phyloP scores from a whole-genome alignment of 2,113 vertebrate species.

The Salvator merianae region DNA sequence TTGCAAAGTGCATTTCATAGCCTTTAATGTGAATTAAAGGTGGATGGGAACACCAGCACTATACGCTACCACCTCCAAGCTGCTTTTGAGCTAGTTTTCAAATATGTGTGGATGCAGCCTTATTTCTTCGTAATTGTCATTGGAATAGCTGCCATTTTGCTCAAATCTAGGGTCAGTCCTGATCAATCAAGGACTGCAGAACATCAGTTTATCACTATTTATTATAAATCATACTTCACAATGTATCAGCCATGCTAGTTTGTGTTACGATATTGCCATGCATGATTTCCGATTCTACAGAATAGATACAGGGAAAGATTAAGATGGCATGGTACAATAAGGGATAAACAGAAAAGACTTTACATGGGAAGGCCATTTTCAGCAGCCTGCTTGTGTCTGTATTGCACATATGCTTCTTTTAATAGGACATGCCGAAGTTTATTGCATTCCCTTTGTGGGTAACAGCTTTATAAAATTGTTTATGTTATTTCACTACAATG shows the following conservation, averaged over 20 bases:
- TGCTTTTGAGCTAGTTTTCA: too few species aligned
- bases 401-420: background rate
- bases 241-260: background rate
- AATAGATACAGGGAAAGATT: too few species aligned
- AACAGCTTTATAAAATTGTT: background rate
- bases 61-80: too few species aligned
- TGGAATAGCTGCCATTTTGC: background rate
- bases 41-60: too few species aligned
- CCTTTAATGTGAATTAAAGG: too few species aligned
- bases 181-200: too few species aligned
- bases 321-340: background rate
- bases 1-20: too few species aligned
- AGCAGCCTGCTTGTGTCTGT: background rate
- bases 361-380: background rate
- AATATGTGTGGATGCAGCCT: too few species aligned
- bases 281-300: too few species aligned
- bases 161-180: too few species aligned
- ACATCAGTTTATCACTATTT: too few species aligned
- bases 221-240: too few species aligned
- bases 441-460: background rate
- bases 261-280: background rate
- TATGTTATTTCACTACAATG: constrained; percentile 42
- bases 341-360: background rate
- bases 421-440: background rate
- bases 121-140: background rate